Conservation (phyloP, 2,113 vertebrate genomes). For the Epinephelus lanceolatus region DNA sequence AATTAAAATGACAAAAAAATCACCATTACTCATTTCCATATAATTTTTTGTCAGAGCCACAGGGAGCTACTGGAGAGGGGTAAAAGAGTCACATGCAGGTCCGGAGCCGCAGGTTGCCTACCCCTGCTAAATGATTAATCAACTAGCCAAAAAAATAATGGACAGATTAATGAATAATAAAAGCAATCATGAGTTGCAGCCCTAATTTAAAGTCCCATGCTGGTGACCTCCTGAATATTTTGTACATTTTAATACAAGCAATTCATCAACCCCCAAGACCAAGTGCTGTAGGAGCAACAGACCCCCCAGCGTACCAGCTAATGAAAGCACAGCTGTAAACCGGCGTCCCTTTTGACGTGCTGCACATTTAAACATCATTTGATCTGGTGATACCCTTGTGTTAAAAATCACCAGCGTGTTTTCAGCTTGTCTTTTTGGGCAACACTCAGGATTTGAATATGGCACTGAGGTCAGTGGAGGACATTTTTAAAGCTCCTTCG, state of each 20-base stretch:
- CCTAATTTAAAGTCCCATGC: not conserved
- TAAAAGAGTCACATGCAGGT: too few species aligned
- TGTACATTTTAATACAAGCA: not conserved
- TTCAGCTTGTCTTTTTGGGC: constrained; percentile 19
- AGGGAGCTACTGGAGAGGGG: too few species aligned
- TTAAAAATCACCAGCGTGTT: constrained; percentile 9
- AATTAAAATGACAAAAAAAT: too few species aligned
- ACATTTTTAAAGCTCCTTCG: constrained; percentile 39
- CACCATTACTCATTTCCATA: too few species aligned
- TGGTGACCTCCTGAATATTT: constrained; percentile 4
- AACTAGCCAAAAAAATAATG: not conserved
- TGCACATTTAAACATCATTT: constrained; percentile 28
- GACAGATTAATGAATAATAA: not conserved
- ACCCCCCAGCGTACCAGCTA: not conserved
- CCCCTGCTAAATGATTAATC: not conserved
- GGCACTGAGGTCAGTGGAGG: constrained; percentile 39
- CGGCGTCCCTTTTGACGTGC: not conserved
- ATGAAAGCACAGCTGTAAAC: constrained; percentile 19
- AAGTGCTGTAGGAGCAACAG: not conserved
- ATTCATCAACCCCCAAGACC: not conserved
- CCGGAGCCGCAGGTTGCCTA: too few species aligned
- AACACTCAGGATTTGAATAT: constrained; percentile 18
- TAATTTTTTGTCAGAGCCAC: too few species aligned
- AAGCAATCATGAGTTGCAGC: not conserved
- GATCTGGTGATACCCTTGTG: not conserved